Conservation (phyloP, 2,113 vertebrate species). For the Clarias batrachus region DNA sequence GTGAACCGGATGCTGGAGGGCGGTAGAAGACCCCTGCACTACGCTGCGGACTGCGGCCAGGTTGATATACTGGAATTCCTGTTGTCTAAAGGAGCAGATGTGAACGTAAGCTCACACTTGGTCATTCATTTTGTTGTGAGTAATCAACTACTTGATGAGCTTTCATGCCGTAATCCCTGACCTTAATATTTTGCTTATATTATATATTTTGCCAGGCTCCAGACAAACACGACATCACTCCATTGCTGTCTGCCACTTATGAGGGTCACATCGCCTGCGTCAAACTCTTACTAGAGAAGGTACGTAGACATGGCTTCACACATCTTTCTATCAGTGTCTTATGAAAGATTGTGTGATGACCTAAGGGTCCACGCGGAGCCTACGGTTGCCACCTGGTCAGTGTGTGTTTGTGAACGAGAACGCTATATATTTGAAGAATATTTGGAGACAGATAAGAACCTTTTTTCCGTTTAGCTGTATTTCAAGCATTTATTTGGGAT, state of each 20-base stretch:
- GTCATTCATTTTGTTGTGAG: background rate
- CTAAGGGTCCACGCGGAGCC: too few species aligned
- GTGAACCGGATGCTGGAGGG: conserved; percentile 87
- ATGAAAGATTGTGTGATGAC: too few species aligned
- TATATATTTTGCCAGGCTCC: conserved; percentile 72
- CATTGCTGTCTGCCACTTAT: conserved; percentile 86
- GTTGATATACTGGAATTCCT: conserved; percentile 86
- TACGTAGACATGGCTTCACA: conserved; percentile 51
- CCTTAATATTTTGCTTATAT: too few species aligned
- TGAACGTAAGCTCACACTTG: conserved; percentile 78
- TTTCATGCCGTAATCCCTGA: background rate
- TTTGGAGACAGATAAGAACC: background rate
- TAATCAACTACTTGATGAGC: background rate
- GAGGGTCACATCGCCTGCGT: conserved; percentile 87
- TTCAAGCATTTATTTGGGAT: background rate
- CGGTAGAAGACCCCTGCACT: conserved; percentile 91
- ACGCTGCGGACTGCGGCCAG: conserved; percentile 91
- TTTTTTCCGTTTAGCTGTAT: background rate
- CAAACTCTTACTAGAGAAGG: conserved; percentile 93
- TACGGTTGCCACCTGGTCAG: too few species aligned
- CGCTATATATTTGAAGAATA: background rate
- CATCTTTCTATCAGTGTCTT: background rate
- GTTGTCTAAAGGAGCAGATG: conserved; percentile 89
- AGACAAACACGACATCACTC: conserved; percentile 91
- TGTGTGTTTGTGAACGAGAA: background rate